phyloP scores from a whole-genome alignment of 2,888 invertebrate species.

The Trichopria drosophilae region DNA sequence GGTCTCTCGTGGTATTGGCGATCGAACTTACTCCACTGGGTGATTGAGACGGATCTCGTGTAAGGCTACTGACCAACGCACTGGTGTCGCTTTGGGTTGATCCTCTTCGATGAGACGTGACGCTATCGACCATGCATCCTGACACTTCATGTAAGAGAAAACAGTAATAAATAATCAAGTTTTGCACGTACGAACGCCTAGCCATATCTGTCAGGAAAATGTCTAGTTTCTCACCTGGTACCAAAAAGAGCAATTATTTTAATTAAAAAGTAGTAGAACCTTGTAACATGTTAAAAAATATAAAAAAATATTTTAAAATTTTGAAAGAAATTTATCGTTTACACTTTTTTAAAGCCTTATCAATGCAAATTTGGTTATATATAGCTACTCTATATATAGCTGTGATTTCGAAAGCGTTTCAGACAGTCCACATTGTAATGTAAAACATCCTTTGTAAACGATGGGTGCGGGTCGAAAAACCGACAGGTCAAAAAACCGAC shows the following conservation, averaged over 20 bases:
- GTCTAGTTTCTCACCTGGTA: too few species aligned
- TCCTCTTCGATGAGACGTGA: conserved; percentile 60
- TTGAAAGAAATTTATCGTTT: too few species aligned
- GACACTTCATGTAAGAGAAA: conserved; percentile 51
- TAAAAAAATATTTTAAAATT: neutral
- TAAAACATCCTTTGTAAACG: too few species aligned
- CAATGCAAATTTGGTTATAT: too few species aligned
- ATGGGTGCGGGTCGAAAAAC: too few species aligned
- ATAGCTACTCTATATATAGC: too few species aligned
- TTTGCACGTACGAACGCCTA: conserved; percentile 8
- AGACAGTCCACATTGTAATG: too few species aligned
- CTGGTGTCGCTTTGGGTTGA: conserved; percentile 67
- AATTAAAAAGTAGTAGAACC: neutral
- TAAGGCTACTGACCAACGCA: conserved; percentile 65
- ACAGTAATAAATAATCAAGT: conserved; percentile 4
- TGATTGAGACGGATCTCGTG: conserved; percentile 66
- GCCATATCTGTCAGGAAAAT: neutral
- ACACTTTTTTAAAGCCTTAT: too few species aligned
- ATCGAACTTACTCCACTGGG: conserved; percentile 60
- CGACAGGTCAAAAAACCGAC: too few species aligned
- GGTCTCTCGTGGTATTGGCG: conserved; percentile 60
- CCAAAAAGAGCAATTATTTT: neutral
- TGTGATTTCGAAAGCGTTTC: too few species aligned
- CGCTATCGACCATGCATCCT: conserved; percentile 56
- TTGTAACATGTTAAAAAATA: neutral